Evolutionary conservation across 2,888 invertebrate genomes (phyloP).

Genomic region (Tholera decimalis): DNA sequence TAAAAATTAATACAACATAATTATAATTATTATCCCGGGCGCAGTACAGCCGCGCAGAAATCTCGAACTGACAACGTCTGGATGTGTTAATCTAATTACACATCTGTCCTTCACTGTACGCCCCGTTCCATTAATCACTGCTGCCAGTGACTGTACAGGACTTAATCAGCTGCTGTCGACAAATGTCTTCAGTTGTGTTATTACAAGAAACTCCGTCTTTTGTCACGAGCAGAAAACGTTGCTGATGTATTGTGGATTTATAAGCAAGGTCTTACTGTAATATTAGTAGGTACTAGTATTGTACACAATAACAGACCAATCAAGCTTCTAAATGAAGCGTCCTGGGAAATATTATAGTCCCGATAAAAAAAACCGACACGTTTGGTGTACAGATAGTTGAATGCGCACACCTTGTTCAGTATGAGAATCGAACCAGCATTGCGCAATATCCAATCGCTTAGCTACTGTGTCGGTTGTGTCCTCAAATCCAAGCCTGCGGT

Average conservation of each 20-base stretch:
- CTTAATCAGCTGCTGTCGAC: constrained; percentile 69
- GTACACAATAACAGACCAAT: neutral
- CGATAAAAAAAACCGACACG: no score
- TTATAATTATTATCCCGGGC: no score
- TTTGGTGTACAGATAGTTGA: no score
- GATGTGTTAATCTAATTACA: constrained; percentile 81
- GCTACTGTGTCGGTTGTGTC: no score
- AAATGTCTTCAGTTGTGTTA: constrained; percentile 63
- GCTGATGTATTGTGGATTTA: constrained; percentile 45
- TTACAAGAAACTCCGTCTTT: constrained; percentile 61
- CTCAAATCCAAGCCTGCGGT: no score
- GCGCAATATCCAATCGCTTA: no score
- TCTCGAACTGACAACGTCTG: constrained; percentile 68
- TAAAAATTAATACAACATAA: constrained; percentile 67
- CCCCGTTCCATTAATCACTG: constrained; percentile 81
- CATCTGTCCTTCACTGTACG: constrained; percentile 75
- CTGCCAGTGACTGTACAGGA: constrained; percentile 66
- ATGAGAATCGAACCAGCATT: no score
- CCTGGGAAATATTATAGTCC: no score
- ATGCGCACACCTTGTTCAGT: no score
- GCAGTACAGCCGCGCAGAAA: no score
- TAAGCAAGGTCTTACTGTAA: neutral
- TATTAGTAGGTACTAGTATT: neutral
- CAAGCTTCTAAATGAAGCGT: no score
- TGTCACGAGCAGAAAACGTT: constrained; percentile 51